Percentiles rank a stretch among this genome's conserved stretches.
phyloP scores from a whole-genome alignment of 2,888 invertebrate genomes.

The Cataglyphis rosenhaueri region DNA sequence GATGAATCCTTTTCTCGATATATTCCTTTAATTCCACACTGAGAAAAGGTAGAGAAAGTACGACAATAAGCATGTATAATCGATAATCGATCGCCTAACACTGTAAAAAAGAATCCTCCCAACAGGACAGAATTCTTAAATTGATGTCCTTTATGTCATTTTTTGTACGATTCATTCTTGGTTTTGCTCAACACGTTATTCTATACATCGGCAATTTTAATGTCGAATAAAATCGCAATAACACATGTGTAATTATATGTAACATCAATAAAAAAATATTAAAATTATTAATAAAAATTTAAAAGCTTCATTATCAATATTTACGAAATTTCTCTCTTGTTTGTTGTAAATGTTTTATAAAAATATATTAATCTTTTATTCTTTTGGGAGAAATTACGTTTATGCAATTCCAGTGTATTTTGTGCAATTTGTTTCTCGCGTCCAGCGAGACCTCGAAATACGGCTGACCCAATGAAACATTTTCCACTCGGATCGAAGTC shows the following conservation, averaged over 20 bases:
- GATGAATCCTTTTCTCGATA: neutral
- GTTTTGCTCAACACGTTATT: neutral
- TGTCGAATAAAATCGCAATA: neutral
- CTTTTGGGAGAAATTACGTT: neutral
- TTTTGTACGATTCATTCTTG: constrained; percentile 33
- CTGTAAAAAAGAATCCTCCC: neutral
- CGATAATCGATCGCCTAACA: constrained; percentile 50
- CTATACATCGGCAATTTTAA: neutral
- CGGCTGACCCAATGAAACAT: constrained; percentile 43
- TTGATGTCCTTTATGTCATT: neutral
- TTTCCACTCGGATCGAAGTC: constrained; percentile 56
- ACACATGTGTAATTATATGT: neutral
- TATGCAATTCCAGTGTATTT: constrained; percentile 5
- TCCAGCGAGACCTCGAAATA: constrained; percentile 41
- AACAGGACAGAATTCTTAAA: constrained; percentile 25
- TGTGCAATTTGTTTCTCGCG: constrained; percentile 41
- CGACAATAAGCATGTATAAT: constrained; percentile 1
- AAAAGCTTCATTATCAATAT: neutral
- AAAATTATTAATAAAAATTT: neutral
- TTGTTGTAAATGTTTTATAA: neutral
- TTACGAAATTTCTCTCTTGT: neutral
- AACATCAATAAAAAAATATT: neutral
- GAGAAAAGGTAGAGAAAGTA: neutral
- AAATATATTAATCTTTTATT: neutral
- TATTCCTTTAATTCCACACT: constrained; percentile 14